These are phyloP conservation scores for Montipora sp. DNA, from an alignment of 64 coral and sea anemone species.

Conservation along the genomic window DNA sequence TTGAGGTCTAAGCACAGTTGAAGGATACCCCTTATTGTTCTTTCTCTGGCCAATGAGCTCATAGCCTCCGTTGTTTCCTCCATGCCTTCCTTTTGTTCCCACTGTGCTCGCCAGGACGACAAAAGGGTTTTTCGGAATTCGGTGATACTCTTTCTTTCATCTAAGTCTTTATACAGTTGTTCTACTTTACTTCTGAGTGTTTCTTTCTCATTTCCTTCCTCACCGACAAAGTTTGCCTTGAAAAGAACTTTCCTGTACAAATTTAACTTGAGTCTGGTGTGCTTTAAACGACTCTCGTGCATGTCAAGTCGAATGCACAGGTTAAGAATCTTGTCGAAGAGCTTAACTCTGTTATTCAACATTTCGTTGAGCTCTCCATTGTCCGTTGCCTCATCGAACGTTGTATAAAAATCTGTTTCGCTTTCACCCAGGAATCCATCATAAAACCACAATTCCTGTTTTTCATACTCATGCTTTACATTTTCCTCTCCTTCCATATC, in stretches of 20 bases:
- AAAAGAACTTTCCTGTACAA: background rate
- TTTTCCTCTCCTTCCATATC: background rate
- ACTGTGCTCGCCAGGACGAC: background rate
- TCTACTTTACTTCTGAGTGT: background rate
- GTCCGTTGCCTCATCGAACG: background rate
- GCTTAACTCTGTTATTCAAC: background rate
- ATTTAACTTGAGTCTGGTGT: background rate
- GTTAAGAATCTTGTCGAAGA: background rate
- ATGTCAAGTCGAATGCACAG: background rate
- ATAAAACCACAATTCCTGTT: background rate
- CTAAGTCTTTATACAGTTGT: background rate
- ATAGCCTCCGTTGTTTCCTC: background rate
- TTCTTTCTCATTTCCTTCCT: background rate
- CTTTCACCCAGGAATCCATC: background rate
- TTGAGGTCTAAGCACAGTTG: conserved; percentile 1
- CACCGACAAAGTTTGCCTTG: background rate
- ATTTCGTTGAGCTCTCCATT: background rate
- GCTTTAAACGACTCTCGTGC: background rate
- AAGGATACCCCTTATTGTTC: conserved; percentile 8
- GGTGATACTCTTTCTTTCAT: background rate
- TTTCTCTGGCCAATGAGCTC: background rate
- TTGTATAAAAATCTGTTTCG: background rate
- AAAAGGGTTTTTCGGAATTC: background rate
- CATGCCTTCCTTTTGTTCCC: background rate
- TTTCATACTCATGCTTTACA: background rate